Conservation (phyloP, 2,797 vertebrate genomes). For the Austrolebias charrua region DNA sequence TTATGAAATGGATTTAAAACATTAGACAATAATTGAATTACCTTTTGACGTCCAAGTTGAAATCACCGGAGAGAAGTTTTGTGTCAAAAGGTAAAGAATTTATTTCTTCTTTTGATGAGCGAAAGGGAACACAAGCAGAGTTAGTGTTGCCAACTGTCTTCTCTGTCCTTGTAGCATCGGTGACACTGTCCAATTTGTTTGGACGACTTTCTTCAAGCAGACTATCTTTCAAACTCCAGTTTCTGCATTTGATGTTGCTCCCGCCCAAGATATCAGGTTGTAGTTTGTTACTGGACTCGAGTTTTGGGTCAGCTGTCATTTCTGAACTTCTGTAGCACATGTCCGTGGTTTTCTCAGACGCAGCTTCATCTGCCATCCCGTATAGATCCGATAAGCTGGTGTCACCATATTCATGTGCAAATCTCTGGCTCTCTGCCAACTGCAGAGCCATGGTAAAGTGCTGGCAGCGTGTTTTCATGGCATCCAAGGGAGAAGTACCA, state of each 20-base stretch:
- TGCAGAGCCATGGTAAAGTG: conserved; percentile 79
- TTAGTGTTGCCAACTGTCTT: not conserved
- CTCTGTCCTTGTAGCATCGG: too few species aligned
- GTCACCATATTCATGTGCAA: conserved; percentile 81
- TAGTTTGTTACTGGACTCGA: conserved; percentile 31
- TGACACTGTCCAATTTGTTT: not conserved
- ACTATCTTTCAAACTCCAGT: conserved; percentile 11
- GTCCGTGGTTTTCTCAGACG: not conserved
- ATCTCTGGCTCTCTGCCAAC: conserved; percentile 83
- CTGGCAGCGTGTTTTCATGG: conserved; percentile 58
- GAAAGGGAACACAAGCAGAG: conserved; percentile 14
- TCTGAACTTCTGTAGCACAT: not conserved
- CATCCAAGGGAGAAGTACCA: conserved; percentile 62
- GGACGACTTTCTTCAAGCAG: conserved; percentile 11
- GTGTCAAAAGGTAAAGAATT: not conserved
- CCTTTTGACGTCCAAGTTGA: conserved; percentile 64
- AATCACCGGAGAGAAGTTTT: conserved; percentile 30
- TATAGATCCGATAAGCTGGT: conserved; percentile 45
- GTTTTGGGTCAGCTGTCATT: conserved; percentile 36
- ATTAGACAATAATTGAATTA: conserved; percentile 61
- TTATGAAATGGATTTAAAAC: conserved; percentile 2
- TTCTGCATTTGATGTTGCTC: not conserved
- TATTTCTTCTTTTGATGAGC: conserved; percentile 26
- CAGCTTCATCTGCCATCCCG: conserved; percentile 26
- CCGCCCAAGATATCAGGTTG: not conserved